These are phyloP conservation scores for Porites lutea DNA, from an alignment of 64 coral and sea anemone genomes.

Conservation along the genomic window DNA sequence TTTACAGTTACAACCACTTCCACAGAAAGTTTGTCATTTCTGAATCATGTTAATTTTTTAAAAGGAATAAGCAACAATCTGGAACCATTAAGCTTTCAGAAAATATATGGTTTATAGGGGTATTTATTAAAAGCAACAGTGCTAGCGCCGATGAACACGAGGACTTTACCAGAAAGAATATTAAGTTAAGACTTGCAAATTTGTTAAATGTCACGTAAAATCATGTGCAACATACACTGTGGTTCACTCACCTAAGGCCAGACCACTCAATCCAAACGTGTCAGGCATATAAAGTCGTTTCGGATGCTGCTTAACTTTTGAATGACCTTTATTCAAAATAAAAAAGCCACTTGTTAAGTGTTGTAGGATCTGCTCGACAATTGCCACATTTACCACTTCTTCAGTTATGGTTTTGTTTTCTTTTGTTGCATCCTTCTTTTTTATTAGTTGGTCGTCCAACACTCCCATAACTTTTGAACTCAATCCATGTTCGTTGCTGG, in stretches of 20 bases:
- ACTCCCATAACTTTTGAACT: neutral
- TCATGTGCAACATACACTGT: neutral
- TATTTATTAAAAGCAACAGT: too few species aligned
- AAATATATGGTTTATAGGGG: too few species aligned
- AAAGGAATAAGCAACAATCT: too few species aligned
- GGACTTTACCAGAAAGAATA: neutral
- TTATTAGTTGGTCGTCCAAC: neutral
- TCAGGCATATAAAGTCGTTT: slow-evolving; percentile 4
- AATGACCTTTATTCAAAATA: slow-evolving; percentile 17
- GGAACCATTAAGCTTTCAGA: too few species aligned
- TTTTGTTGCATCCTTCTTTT: neutral
- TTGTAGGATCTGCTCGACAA: slow-evolving; percentile 4
- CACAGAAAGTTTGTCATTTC: too few species aligned
- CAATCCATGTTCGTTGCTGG: neutral
- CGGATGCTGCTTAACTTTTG: neutral
- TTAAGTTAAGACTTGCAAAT: too few species aligned
- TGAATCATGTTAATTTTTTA: too few species aligned
- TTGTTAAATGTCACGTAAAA: neutral
- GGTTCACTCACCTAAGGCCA: slow-evolving; percentile 38
- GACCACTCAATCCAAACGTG: neutral
- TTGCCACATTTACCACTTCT: slow-evolving; percentile 18
- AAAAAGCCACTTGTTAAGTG: slow-evolving; percentile 29
- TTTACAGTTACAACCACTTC: too few species aligned
- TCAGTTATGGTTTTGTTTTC: neutral
- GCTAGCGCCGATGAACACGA: neutral